These are phyloP conservation scores for Lepus townsendii DNA, from an alignment of 2,797 vertebrate genomes.

Conservation along the genomic window DNA sequence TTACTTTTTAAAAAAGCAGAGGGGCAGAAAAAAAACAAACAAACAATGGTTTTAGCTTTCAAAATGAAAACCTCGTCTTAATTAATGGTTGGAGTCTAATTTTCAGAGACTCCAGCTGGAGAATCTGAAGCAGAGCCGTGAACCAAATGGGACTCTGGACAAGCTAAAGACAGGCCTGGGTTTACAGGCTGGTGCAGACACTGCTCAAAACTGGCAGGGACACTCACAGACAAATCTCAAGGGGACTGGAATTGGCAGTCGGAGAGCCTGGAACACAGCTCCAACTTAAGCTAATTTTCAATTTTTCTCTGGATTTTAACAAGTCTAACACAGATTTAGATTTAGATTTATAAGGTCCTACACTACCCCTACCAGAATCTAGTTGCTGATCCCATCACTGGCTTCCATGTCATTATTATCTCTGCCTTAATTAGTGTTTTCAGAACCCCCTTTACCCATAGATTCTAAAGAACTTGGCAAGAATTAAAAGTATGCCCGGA, in stretches of 20 bases:
- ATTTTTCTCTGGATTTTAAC: constrained; percentile 77
- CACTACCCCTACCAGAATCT: neutral
- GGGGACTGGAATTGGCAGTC: constrained; percentile 68
- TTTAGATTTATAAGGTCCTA: constrained; percentile 55
- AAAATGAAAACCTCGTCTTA: constrained; percentile 73
- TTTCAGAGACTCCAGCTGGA: constrained; percentile 78
- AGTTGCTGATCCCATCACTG: neutral
- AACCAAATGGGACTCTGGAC: constrained; percentile 54
- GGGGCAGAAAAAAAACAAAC: neutral
- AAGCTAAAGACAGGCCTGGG: constrained; percentile 41
- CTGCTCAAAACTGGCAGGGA: constrained; percentile 66
- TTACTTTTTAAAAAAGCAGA: constrained; percentile 63
- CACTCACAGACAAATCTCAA: constrained; percentile 71
- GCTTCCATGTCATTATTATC: constrained; percentile 9
- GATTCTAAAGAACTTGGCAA: constrained; percentile 50
- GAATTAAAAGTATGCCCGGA: constrained; percentile 6
- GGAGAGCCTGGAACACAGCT: constrained; percentile 53
- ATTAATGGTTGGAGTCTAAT: constrained; percentile 74
- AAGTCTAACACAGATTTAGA: constrained; percentile 74
- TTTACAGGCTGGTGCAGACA: constrained; percentile 64
- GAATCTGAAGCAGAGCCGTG: constrained; percentile 44
- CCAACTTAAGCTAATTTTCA: constrained; percentile 77
- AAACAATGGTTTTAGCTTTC: constrained; percentile 80
- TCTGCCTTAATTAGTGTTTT: neutral
- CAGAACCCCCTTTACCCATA: neutral